Conservation (phyloP, 92 coral and sea anemone species). For the Palythoa grandis region DNA sequence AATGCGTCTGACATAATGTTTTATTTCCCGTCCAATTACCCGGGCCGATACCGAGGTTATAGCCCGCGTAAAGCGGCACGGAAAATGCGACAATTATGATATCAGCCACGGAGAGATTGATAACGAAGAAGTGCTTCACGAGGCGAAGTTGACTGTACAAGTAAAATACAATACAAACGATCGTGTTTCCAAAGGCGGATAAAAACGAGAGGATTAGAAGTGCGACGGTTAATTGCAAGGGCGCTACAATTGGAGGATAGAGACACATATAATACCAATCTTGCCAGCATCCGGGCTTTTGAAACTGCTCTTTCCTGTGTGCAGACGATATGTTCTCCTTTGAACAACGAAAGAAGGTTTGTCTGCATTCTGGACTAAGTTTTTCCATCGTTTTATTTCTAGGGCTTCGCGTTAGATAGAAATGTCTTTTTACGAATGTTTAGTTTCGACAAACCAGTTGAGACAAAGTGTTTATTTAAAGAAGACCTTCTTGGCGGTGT, state of each 20-base stretch:
- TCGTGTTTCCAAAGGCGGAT: constrained; percentile 71
- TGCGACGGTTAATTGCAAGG: constrained; percentile 51
- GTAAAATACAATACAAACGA: constrained; percentile 86
- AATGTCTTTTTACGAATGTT: neutral
- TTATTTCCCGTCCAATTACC: constrained; percentile 40
- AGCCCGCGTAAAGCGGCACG: constrained; percentile 78
- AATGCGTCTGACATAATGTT: constrained; percentile 63
- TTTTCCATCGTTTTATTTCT: constrained; percentile 9
- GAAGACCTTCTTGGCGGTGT: neutral
- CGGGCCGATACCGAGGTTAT: constrained; percentile 50
- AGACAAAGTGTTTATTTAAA: neutral
- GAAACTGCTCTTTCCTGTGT: neutral
- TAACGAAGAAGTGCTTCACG: constrained; percentile 86
- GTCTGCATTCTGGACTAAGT: constrained; percentile 38
- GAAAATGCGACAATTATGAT: constrained; percentile 68
- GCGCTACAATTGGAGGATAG: neutral
- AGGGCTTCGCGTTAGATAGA: neutral
- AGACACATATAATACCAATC: constrained; percentile 57
- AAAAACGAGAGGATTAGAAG: constrained; percentile 69
- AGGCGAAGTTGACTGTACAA: constrained; percentile 77
- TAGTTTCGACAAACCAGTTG: neutral
- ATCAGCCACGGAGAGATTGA: constrained; percentile 87
- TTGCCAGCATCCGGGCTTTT: constrained; percentile 67
- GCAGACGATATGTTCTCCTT: constrained; percentile 10
- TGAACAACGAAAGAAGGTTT: constrained; percentile 26